phyloP scores from a whole-genome alignment of 2,888 invertebrate species.

The Tetragonisca angustula region DNA sequence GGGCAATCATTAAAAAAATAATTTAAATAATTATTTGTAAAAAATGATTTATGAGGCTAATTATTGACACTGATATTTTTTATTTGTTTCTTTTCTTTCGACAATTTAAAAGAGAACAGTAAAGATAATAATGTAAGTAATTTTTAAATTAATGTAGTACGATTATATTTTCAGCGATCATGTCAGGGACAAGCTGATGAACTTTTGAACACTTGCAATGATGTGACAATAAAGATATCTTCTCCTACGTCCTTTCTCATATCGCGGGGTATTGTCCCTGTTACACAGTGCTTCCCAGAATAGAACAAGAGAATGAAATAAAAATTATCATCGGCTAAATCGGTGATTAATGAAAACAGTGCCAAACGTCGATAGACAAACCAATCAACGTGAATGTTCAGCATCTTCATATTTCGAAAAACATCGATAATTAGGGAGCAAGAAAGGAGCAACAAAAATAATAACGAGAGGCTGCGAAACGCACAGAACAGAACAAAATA shows the following conservation, averaged over 20 bases:
- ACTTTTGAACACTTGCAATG: slow-evolving; percentile 76
- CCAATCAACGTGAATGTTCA: slow-evolving; percentile 63
- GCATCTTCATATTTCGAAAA: slow-evolving; percentile 9
- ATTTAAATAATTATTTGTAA: background rate
- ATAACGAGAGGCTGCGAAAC: slow-evolving; percentile 12
- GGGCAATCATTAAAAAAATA: too few species aligned
- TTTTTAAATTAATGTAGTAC: slow-evolving; percentile 14
- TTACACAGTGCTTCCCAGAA: slow-evolving; percentile 81
- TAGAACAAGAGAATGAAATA: slow-evolving; percentile 56
- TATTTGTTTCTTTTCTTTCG: too few species aligned
- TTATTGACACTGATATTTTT: background rate
- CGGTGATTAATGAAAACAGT: slow-evolving; percentile 64
- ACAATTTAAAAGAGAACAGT: background rate
- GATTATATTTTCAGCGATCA: slow-evolving; percentile 77
- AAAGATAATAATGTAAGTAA: too few species aligned
- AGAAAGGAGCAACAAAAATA: background rate
- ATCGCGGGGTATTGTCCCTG: slow-evolving; percentile 77
- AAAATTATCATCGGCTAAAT: slow-evolving; percentile 41
- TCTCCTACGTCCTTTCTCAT: slow-evolving; percentile 74
- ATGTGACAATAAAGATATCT: slow-evolving; percentile 83
- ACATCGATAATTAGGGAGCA: slow-evolving; percentile 32
- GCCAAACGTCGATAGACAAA: slow-evolving; percentile 76
- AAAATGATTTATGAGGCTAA: background rate
- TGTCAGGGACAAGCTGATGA: slow-evolving; percentile 80
- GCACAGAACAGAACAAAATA: slow-evolving; percentile 28